Evolutionary conservation across 2,113 vertebrate species (phyloP).

Genomic region (Microtus montanus): DNA sequence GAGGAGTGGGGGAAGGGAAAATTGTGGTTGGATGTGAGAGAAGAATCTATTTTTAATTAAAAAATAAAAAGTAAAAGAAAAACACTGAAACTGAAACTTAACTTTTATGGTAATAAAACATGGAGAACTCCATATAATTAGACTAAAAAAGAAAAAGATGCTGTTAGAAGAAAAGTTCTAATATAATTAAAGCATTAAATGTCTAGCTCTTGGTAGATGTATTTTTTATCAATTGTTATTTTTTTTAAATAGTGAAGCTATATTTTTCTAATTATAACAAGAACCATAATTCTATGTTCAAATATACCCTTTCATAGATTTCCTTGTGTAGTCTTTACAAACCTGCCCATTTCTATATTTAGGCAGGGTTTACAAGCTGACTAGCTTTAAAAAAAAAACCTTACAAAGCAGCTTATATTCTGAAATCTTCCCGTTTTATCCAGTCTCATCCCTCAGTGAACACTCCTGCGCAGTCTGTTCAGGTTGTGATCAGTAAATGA

Average conservation of each 20-base stretch:
- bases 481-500: slow-evolving; percentile 61
- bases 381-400: slow-evolving; percentile 31
- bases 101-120: neutral
- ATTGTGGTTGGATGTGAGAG: neutral
- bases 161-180: slow-evolving; percentile 20
- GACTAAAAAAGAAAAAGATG: neutral
- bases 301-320: neutral
- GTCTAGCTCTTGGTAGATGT: neutral
- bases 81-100: neutral
- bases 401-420: slow-evolving; percentile 72
- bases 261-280: slow-evolving; percentile 44
- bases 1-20: neutral
- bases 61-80: neutral
- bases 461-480: slow-evolving; percentile 42
- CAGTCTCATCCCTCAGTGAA: slow-evolving; percentile 59
- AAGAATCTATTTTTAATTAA: neutral
- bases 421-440: slow-evolving; percentile 67
- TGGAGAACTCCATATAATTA: neutral
- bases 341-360: slow-evolving; percentile 62
- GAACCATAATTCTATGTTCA: slow-evolving; percentile 27
- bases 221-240: neutral
- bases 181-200: slow-evolving; percentile 44
- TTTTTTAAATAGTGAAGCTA: slow-evolving; percentile 31
- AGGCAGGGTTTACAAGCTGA: slow-evolving; percentile 47
- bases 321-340: neutral